Percentiles rank a stretch among this genome's conserved stretches.
Conservation (phyloP, 2,113 vertebrate species). For the Peucedramus taeniatus region DNA sequence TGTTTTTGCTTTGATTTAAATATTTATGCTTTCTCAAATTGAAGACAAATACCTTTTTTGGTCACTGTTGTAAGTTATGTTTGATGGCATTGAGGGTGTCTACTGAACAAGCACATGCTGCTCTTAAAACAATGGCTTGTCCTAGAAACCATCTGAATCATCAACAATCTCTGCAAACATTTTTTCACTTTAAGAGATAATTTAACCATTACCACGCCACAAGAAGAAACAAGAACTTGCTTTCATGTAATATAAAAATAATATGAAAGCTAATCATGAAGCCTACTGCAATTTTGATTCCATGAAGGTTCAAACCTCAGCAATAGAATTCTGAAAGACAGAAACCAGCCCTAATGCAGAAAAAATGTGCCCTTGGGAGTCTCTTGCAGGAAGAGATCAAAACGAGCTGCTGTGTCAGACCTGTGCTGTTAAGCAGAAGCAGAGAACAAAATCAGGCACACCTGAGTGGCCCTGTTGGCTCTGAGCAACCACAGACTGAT, state of each 20-base stretch:
- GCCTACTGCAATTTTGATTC: not conserved
- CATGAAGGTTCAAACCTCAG: not conserved
- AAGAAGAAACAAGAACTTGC: not conserved
- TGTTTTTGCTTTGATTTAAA: slow-evolving; percentile 16
- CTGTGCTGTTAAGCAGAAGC: not conserved
- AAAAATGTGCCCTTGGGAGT: not conserved
- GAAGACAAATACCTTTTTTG: slow-evolving; percentile 15
- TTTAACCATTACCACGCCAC: not conserved
- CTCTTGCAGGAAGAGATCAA: not conserved
- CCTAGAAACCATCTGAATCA: not conserved
- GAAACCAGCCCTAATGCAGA: not conserved
- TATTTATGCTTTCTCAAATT: slow-evolving; percentile 18
- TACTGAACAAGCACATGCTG: not conserved
- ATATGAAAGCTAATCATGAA: not conserved
- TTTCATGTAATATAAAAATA: not conserved
- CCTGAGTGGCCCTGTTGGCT: not conserved
- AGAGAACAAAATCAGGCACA: not conserved
- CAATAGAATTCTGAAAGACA: not conserved
- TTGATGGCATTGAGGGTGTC: not conserved
- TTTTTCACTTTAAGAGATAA: not conserved
- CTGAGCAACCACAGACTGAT: fast-evolving
- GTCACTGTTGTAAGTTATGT: not conserved
- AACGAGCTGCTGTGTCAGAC: not conserved
- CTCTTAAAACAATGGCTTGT: slow-evolving; percentile 21
- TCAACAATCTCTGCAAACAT: not conserved